Evolutionary conservation across 2,797 vertebrate genomes (phyloP).

Genomic region (Clarias pachynema): DNA sequence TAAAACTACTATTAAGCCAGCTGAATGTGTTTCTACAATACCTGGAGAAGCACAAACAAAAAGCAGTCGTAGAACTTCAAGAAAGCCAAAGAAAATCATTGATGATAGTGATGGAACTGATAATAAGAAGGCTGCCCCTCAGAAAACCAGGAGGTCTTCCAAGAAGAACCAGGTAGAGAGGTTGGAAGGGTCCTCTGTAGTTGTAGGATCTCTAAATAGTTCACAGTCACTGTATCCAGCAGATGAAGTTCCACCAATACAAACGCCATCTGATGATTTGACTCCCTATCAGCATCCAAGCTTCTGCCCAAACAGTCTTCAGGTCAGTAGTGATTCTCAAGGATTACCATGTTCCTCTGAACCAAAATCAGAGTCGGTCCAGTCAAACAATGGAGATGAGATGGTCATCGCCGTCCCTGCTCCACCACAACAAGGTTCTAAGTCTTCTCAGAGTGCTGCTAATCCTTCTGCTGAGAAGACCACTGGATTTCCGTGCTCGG

Average conservation of each 20-base stretch:
- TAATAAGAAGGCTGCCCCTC: conserved; percentile 57
- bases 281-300: conserved; percentile 71
- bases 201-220: conserved; percentile 57
- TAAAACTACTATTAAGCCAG: conserved; percentile 71
- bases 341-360: conserved; percentile 66
- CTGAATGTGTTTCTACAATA: conserved; percentile 70
- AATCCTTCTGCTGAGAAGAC: conserved; percentile 70
- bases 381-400: conserved; percentile 67
- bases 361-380: conserved; percentile 75
- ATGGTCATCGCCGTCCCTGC: conserved; percentile 63
- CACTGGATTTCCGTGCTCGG: conserved; percentile 67
- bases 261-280: conserved; percentile 70
- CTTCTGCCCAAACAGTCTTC: conserved; percentile 37
- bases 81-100: conserved; percentile 72
- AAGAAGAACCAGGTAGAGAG: conserved; percentile 69
- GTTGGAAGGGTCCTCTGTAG: conserved; percentile 62
- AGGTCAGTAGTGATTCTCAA: conserved; percentile 35
- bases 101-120: conserved; percentile 61
- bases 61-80: conserved; percentile 62
- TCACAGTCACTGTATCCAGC: conserved; percentile 70
- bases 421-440: conserved; percentile 64
- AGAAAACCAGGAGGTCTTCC: conserved; percentile 62
- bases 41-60: conserved; percentile 74
- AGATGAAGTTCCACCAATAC: conserved; percentile 66
- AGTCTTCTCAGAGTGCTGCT: conserved; percentile 63